These are phyloP conservation scores for Drosophila ambigua DNA, from an alignment of 1,140 invertebrate species.

Conservation along the genomic window DNA sequence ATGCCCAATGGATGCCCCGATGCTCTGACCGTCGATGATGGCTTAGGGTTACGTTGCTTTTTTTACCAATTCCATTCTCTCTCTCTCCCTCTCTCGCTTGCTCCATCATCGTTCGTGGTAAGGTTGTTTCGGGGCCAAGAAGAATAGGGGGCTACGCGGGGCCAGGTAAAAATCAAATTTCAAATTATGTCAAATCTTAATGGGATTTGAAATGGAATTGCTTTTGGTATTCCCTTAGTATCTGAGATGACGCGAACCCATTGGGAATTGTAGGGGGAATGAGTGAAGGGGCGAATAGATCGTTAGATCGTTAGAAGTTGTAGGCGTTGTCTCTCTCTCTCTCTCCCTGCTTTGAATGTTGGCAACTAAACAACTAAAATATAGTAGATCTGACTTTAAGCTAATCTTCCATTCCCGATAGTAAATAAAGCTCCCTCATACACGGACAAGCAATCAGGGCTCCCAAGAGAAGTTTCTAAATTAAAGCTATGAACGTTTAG, in stretches of 20 bases:
- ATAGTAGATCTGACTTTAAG: no score
- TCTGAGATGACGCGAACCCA: constrained; percentile 16
- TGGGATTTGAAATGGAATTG: constrained; percentile 72
- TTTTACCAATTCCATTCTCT: constrained; percentile 18
- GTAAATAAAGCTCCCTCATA: no score
- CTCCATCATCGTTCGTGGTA: constrained; percentile 10
- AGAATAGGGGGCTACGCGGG: constrained; percentile 10
- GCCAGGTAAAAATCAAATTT: constrained; percentile 49
- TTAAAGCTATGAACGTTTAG: no score
- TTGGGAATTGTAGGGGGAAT: neutral
- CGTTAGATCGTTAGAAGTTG: constrained; percentile 21
- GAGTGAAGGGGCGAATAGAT: neutral
- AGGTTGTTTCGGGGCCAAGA: neutral
- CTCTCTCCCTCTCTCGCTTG: neutral
- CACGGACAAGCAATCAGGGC: no score
- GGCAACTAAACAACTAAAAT: no score
- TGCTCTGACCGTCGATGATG: constrained; percentile 68
- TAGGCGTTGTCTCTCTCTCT: constrained; percentile 31
- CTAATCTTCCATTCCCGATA: no score
- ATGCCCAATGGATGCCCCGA: constrained; percentile 49
- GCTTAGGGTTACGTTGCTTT: constrained; percentile 70
- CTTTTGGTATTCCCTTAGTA: constrained; percentile 51
- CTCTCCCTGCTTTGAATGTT: no score
- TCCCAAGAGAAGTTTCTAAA: no score
- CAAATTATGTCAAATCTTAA: constrained; percentile 81